A percentile compares a stretch with the other conserved stretches of the same genome.
Conservation (phyloP, 53 echinoderm and acorn worm genomes). For the Glandiceps talaboti region DNA sequence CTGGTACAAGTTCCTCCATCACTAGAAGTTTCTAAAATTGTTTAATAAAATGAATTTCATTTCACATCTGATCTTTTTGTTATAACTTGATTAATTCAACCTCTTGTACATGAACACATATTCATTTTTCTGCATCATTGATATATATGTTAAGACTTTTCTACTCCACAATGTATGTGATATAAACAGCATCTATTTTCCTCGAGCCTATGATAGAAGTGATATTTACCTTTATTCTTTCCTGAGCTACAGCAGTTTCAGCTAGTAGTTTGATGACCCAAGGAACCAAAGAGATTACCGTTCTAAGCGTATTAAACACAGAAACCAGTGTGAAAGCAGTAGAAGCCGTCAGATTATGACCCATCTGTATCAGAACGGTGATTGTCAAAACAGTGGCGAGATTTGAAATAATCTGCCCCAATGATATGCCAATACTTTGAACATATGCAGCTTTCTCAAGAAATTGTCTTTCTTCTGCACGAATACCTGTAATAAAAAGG, state of each 20-base stretch:
- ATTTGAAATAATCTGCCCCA: constrained; percentile 84
- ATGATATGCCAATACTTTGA: constrained; percentile 81
- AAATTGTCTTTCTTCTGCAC: constrained; percentile 49
- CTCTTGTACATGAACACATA: no score
- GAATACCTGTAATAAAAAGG: no score
- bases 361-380: constrained; percentile 16
- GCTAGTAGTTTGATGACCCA: constrained; percentile 83
- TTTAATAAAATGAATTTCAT: no score
- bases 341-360: constrained; percentile 19
- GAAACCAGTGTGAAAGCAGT: constrained; percentile 79
- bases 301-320: constrained; percentile 53
- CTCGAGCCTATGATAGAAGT: no score
- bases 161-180: no score
- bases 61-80: no score
- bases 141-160: no score
- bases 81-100: no score
- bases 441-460: constrained; percentile 92
- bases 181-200: no score
- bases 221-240: constrained; percentile 78
- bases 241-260: constrained; percentile 61
- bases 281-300: constrained; percentile 29
- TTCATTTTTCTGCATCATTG: no score
- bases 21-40: constrained; percentile 80
- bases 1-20: constrained; percentile 62
- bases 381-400: constrained; percentile 61